Evolutionary conservation across 2,888 invertebrate genomes (phyloP), one percentile per base, ranked within the genome.

Genomic region (Dioctria linearis): DNA sequence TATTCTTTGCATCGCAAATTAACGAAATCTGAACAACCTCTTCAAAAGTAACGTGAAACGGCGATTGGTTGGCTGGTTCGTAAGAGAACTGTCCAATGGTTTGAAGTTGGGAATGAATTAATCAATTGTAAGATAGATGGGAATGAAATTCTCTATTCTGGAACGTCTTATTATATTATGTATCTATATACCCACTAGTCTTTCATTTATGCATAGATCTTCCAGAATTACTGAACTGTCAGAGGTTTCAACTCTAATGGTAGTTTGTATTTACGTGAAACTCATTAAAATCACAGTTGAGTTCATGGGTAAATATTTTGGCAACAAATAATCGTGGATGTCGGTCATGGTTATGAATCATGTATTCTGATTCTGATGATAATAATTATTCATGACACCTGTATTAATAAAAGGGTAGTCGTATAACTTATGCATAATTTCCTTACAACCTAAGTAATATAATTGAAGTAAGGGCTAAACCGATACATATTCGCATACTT

Each of bases 291-390:
- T 57, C 57, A 57, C 73, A 54, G 11, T 39, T 5, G 59, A 54
- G 42, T 9, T 59, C 13, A 73, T 40, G n/a, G 54, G 73, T 51
- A 73, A 73, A 73, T 73, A 73, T 73, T 73, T 73, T 25, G 73
- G 57, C 43, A 59, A 59, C 57, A 73, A 73, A 73, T 73, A 73
- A 73, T 51, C 57, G 6, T 25, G 57, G 42, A 13, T 42, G 59
- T 40, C 42, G 57, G 73, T 73, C 57, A 73, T 25, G 25, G 25
- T 25, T 25, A 25, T 73, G 73, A 73, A 51, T 57, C 73, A 59
- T 73, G 57, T 11, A 25, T 42, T 73, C 40, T 8, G 6, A 4
- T n/a, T n/a, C 51, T 25, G 25, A 25, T 13, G n/a, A 40, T n/a
- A n/a, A 46, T 46, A 71, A 54, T 71, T 54, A 71, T 71, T 71